A percentile compares a stretch with the other conserved stretches of the same genome.
These are phyloP conservation scores for Phenganax stokvisi DNA, from an alignment of 92 coral and sea anemone genomes.

Conservation along the genomic window DNA sequence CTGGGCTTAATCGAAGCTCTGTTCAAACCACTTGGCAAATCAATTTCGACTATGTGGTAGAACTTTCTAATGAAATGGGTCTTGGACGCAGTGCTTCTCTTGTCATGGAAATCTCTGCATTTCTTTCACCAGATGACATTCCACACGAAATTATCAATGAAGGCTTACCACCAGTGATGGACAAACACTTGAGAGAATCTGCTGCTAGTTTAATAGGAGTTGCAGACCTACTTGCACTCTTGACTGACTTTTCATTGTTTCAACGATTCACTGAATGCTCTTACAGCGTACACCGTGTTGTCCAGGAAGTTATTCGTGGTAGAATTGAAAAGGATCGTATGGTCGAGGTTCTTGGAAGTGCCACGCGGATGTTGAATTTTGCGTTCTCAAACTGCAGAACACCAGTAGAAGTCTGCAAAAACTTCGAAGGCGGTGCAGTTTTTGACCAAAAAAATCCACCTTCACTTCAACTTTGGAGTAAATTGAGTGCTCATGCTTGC, in stretches of 20 bases:
- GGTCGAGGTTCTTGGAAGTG: slow-evolving; percentile 49
- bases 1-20: slow-evolving; percentile 56
- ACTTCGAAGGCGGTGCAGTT: too few relatives aligned
- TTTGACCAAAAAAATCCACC: too few relatives aligned
- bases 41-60: slow-evolving; percentile 58
- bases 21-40: slow-evolving; percentile 75
- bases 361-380: slow-evolving; percentile 49
- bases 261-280: slow-evolving; percentile 52
- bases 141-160: slow-evolving; percentile 67
- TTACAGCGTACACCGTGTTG: slow-evolving; percentile 73
- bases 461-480: too few relatives aligned
- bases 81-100: slow-evolving; percentile 36
- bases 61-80: slow-evolving; percentile 41
- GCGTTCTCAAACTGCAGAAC: slow-evolving; percentile 44
- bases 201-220: slow-evolving; percentile 39
- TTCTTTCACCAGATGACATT: slow-evolving; percentile 69
- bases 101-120: slow-evolving; percentile 65
- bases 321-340: slow-evolving; percentile 34
- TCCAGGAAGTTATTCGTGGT: slow-evolving; percentile 75
- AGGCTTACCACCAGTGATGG: slow-evolving; percentile 49
- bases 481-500: too few relatives aligned
- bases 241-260: slow-evolving; percentile 79
- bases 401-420: too few relatives aligned
- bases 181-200: slow-evolving; percentile 34
- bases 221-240: slow-evolving; percentile 53